Evolutionary conservation across 1,140 invertebrate genomes (phyloP).

Genomic region (Drosophila nigromelanica): DNA sequence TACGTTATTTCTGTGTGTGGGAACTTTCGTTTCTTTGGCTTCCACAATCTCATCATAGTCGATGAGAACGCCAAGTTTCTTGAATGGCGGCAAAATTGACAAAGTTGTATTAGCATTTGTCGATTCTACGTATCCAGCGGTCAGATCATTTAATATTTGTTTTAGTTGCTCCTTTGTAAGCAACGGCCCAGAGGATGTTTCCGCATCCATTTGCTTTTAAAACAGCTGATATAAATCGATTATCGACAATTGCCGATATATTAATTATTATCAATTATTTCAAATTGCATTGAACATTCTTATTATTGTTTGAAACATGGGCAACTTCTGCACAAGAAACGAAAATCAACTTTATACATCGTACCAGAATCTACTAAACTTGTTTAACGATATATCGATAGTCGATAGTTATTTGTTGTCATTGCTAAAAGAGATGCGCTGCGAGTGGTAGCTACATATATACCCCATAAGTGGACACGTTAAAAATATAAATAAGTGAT

Average conservation of each 20-base stretch:
- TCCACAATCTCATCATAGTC: slow-evolving; percentile 49
- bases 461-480: not conserved
- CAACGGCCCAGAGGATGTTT: not conserved
- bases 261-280: not conserved
- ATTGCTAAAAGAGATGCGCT: slow-evolving; percentile 6
- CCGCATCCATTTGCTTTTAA: slow-evolving; percentile 30
- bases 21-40: slow-evolving; percentile 6
- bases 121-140: slow-evolving; percentile 28
- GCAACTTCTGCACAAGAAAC: not conserved
- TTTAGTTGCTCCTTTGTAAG: slow-evolving; percentile 36
- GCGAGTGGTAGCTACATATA: not conserved
- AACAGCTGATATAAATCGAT: slow-evolving; percentile 7
- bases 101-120: not conserved
- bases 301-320: too few species aligned
- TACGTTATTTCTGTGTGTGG: not conserved
- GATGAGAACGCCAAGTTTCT: slow-evolving; percentile 64
- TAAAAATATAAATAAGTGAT: slow-evolving; percentile 4
- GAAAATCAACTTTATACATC: not conserved
- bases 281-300: too few species aligned
- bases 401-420: slow-evolving; percentile 1
- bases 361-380: not conserved
- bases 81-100: slow-evolving; percentile 29
- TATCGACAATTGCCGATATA: not conserved
- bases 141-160: slow-evolving; percentile 17
- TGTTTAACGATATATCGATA: slow-evolving; percentile 3